Base-by-base conservation (phyloP, 2,113 vertebrate genomes). In the Octodon degus region DNA sequence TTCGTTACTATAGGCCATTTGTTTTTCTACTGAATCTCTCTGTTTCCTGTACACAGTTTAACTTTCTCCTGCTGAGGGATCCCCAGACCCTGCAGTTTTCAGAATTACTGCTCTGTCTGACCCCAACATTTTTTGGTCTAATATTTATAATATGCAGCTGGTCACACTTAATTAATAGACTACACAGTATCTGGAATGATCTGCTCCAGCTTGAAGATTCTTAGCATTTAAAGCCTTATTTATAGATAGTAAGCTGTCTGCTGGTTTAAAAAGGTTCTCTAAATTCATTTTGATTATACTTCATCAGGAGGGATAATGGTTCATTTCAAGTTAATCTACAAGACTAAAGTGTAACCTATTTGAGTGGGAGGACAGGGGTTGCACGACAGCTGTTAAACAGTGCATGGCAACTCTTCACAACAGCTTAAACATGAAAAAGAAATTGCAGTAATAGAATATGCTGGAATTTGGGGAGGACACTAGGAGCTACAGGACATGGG, bases 391-490 rank as follows among this genome's bases (percentile, higher is more conserved):
- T 97, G 97, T 96, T 96, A 77, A 86, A 65, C 9, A 65, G 96
- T 30, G 40, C 95, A 94, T 93, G 95, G 93, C 95, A 95, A 94
- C 96, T 95, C 91, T 81, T 97, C 84, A 72, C 89, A 94, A 90
- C 22, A 93, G 83, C 93, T 95, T 96, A 93, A 77, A 96, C 94
- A 90, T 91, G 95, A 94, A 95, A 93, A 96, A 91, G 93, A 53
- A 95, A 77, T 79, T 16, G 34, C 50, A 91, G 95, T 95, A 92
- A 96, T 34, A 96, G 94, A 97, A 97, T 97, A 96, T 97, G 94
- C 86, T 96, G 95, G 93, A 93, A 96, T 97, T 87, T 94, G 90
- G 60, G 81, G 94, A 90, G 95, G 97, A 96, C 87, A 81, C n/a
- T 2, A 30, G 76, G 40, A 84, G 82, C 76, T 63, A 4, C n/a